Conservation (phyloP, 1,140 invertebrate species). For the Diachasma alloeum region DNA sequence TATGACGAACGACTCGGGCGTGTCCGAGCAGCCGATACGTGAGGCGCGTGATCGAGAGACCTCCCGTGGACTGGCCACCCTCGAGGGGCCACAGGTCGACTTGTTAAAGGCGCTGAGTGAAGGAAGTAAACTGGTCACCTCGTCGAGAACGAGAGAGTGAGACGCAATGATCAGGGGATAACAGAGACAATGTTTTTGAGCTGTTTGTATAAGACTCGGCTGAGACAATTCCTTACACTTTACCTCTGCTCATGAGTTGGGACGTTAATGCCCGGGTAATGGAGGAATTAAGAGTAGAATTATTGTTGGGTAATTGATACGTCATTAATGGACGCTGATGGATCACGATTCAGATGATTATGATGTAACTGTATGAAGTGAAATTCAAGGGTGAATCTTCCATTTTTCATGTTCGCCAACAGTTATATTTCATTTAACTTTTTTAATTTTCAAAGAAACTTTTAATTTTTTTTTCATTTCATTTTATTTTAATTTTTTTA, state of each 20-base stretch:
- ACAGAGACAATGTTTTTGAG: neutral
- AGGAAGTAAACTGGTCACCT: constrained; percentile 30
- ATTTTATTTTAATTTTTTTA: no score
- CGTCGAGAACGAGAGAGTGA: constrained; percentile 6
- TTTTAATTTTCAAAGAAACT: no score
- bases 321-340: neutral
- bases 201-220: neutral
- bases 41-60: constrained; percentile 42
- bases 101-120: constrained; percentile 36
- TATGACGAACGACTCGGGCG: constrained; percentile 37
- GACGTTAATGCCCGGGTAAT: neutral
- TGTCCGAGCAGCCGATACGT: constrained; percentile 36
- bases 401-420: neutral
- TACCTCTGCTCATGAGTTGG: neutral
- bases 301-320: constrained; percentile 10
- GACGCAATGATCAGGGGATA: neutral
- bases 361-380: neutral
- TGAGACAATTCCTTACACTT: neutral
- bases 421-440: neutral
- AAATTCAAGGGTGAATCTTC: neutral
- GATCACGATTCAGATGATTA: constrained; percentile 3
- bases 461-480: no score
- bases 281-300: neutral
- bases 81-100: constrained; percentile 43
- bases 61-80: constrained; percentile 42